Base-by-base conservation (phyloP, 1,140 invertebrate species). In the Leptopilina clavipes region DNA sequence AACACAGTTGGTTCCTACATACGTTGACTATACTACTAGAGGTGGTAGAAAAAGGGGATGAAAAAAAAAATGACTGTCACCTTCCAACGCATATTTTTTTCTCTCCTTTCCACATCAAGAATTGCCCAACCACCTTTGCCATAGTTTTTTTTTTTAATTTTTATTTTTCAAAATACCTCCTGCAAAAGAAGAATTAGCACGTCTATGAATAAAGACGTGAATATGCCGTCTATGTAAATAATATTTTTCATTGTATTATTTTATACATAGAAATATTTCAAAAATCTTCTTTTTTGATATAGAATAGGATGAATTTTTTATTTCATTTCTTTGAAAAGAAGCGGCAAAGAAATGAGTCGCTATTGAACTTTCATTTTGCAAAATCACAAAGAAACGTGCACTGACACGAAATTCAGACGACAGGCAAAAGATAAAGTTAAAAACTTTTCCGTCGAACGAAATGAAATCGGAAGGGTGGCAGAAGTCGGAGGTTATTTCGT, bases 31-130 rank as follows among this genome's bases (percentile, higher is more conserved):
- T 31, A 31, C 25, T 31, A n/a, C n/a, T n/a, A 31, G 56, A n/a
- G 59, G 79, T 78, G 79, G 79, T 81, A 79, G 79, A 77, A 76
- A 75, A 81, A 80, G 79, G n/a, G 79, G 79, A 77, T 77, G 79
- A 76, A 76, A 80, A 78, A 80, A 74, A 40, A 9, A 31, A 5
- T n/a, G 1, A 56, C 80, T 79, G 79, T 78, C 80, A 80, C 83
- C 81, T 83, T 81, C 84, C 84, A 80, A 83, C 84, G 81, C n/a
- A 83, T 80, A 80, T 80, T 84, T 83, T 83, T 85, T 86, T 88
- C 86, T 88, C 87, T 86, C 86, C 85, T 84, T 86, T 86, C 82
- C 82, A 83, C 82, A 85, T 85, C 83, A 85, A 85, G 84, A 87
- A 86, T 86, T 81, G 81, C 79, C 76, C 80, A 70, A 72, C 83